These are phyloP conservation scores for Caenorhabditis zanzibari DNA, from an alignment of 2,888 invertebrate genomes.

Conservation along the genomic window DNA sequence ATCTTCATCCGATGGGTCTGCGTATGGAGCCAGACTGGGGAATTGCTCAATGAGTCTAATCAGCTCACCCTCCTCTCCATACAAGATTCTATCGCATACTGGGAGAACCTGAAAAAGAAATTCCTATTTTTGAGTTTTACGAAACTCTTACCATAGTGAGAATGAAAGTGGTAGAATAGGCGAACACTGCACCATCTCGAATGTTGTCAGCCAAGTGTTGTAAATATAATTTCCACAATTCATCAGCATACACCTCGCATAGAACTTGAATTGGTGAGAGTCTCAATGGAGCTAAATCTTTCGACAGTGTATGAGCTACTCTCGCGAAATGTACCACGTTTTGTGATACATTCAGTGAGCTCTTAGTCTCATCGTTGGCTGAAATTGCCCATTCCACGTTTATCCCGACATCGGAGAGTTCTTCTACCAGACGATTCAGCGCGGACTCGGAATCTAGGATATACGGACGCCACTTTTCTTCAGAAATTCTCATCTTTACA, in stretches of 20 bases:
- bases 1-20: constrained; percentile 71
- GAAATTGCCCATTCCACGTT: constrained; percentile 80
- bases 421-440: constrained; percentile 86
- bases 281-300: constrained; percentile 77
- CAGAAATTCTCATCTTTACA: constrained; percentile 88
- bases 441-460: constrained; percentile 89
- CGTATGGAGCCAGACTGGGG: constrained; percentile 72
- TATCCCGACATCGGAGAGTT: constrained; percentile 82
- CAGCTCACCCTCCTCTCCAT: constrained; percentile 72
- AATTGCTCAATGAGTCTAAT: constrained; percentile 72
- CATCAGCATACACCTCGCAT: constrained; percentile 76
- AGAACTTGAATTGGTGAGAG: constrained; percentile 74
- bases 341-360: constrained; percentile 77
- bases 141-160: constrained; percentile 68
- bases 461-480: constrained; percentile 91
- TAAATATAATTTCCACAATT: constrained; percentile 79
- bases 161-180: constrained; percentile 79
- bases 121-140: not conserved
- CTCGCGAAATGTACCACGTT: constrained; percentile 80
- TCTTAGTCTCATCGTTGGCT: constrained; percentile 64
- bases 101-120: constrained; percentile 74
- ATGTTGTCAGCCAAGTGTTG: constrained; percentile 72
- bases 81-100: constrained; percentile 72
- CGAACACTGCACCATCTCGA: constrained; percentile 71
- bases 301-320: constrained; percentile 76